Conservation (phyloP, 2,797 vertebrate genomes). For the Dromococcyx pavoninus region DNA sequence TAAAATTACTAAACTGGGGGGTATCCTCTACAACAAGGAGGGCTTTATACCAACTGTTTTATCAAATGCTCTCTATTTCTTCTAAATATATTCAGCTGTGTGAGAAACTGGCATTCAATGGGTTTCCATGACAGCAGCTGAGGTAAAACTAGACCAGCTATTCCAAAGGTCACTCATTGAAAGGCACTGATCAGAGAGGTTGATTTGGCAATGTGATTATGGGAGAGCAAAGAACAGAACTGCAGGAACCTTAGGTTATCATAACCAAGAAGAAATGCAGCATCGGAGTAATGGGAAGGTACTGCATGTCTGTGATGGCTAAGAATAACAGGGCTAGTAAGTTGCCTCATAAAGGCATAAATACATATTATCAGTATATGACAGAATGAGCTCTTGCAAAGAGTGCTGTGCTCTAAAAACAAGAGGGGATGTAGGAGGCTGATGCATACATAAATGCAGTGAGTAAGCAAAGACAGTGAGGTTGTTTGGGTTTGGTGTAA, state of each 20-base stretch:
- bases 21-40: background rate
- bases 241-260: background rate
- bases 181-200: conserved; percentile 16
- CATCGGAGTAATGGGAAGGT: background rate
- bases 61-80: background rate
- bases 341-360: background rate
- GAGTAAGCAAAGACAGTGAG: background rate
- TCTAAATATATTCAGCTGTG: conserved; percentile 13
- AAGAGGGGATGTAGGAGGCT: background rate
- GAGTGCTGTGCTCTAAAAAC: background rate
- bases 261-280: background rate
- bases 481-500: background rate
- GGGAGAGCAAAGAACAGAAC: background rate
- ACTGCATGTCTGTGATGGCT: background rate
- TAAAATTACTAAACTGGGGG: background rate
- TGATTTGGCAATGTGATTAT: conserved; percentile 23
- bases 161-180: conserved; percentile 39
- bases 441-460: background rate
- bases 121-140: conserved; percentile 58
- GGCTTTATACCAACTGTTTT: background rate
- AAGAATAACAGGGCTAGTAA: background rate
- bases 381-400: background rate
- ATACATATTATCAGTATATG: background rate
- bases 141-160: conserved; percentile 34
- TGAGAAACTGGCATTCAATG: conserved; percentile 9